Percentiles rank a stretch among this genome's conserved stretches.
Evolutionary conservation across 2,888 invertebrate genomes (phyloP).

Genomic region (Reticulitermes lucifugus): DNA sequence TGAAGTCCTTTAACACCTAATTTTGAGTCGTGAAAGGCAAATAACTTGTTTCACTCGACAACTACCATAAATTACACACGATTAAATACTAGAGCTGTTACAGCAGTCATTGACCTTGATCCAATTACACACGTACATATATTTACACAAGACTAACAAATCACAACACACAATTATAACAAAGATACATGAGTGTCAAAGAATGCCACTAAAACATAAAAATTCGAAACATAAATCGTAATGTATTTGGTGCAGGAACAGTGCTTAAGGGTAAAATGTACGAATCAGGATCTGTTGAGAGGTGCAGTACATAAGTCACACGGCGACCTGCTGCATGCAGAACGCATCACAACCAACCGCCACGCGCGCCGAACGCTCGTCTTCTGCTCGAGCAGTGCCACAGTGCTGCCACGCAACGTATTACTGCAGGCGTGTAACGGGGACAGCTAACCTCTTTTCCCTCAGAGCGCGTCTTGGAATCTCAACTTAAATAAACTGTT

Average conservation of each 20-base stretch:
- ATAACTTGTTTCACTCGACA: neutral
- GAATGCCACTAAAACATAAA: neutral
- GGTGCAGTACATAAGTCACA: neutral
- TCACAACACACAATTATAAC: neutral
- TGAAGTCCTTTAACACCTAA: no score
- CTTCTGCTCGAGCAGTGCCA: slow-evolving; percentile 8
- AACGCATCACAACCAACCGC: neutral
- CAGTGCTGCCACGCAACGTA: slow-evolving; percentile 12
- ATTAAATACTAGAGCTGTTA: neutral
- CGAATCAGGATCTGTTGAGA: no score
- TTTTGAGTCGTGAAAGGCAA: neutral
- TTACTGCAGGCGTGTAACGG: neutral
- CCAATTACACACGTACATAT: neutral
- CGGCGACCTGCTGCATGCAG: neutral
- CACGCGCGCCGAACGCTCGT: slow-evolving; percentile 24
- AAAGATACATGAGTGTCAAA: neutral
- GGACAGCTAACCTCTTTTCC: neutral
- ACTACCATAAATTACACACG: neutral
- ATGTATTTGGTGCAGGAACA: neutral
- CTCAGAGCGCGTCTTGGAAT: neutral
- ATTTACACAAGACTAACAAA: neutral
- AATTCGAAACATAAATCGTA: neutral
- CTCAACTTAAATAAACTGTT: neutral
- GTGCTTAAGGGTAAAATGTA: neutral
- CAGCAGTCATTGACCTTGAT: neutral